These are phyloP conservation scores for Phasianus colchicus DNA, from an alignment of 2,113 vertebrate species.

Conservation along the genomic window DNA sequence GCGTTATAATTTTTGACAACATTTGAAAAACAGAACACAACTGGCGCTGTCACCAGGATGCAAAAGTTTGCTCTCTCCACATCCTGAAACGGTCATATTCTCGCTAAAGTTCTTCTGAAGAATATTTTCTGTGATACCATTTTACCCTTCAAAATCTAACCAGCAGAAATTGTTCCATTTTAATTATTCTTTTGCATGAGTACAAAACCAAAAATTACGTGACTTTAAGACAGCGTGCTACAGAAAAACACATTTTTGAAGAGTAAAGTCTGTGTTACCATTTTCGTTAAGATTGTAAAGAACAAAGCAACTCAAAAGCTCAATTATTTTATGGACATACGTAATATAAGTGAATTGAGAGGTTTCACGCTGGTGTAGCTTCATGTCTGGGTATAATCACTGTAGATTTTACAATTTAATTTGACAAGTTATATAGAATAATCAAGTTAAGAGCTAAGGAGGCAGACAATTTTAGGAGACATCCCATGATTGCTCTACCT, in stretches of 20 bases:
- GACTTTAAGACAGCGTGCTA: background rate
- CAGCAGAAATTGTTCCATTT: background rate
- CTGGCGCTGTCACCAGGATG: constrained; percentile 60
- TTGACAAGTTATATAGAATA: constrained; percentile 39
- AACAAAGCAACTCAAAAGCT: background rate
- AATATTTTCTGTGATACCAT: constrained; percentile 2
- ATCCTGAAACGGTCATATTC: constrained; percentile 17
- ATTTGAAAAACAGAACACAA: constrained; percentile 70
- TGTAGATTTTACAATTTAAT: constrained; percentile 18
- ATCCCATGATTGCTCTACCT: constrained; percentile 23
- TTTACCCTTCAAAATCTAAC: constrained; percentile 29
- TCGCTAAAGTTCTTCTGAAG: constrained; percentile 26
- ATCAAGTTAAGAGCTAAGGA: constrained; percentile 13
- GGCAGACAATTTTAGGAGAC: constrained; percentile 10
- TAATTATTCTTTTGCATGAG: background rate
- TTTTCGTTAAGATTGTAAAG: background rate
- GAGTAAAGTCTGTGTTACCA: background rate
- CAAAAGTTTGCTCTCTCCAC: constrained; percentile 65
- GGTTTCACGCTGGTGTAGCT: background rate
- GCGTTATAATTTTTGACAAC: constrained; percentile 83
- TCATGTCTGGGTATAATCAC: background rate
- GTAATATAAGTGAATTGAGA: background rate
- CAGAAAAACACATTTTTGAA: background rate
- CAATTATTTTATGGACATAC: background rate
- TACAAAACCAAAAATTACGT: background rate